Evolutionary conservation across 2,113 vertebrate species (phyloP).

Genomic region (Mixornis gularis): DNA sequence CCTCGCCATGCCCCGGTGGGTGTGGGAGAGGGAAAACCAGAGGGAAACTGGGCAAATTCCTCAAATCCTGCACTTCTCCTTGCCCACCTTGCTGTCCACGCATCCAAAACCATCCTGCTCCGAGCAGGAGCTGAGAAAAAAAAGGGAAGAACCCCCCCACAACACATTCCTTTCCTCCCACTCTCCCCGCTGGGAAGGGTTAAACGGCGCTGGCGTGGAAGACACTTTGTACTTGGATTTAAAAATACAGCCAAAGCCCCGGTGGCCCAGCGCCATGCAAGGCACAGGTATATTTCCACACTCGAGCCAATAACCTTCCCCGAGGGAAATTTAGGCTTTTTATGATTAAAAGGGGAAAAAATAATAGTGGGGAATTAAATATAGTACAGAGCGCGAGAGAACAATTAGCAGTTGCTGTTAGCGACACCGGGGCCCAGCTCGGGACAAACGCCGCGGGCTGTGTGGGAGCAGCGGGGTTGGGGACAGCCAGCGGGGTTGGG

Average conservation of each 20-base stretch:
- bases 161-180: neutral
- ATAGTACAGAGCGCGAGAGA: conserved; percentile 42
- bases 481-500: neutral
- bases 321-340: conserved; percentile 65
- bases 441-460: neutral
- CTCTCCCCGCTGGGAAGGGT: neutral
- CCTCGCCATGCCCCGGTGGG: rapidly evolving
- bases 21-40: neutral
- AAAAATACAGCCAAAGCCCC: conserved; percentile 59
- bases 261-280: neutral
- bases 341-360: conserved; percentile 69
- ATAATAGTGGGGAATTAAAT: conserved; percentile 62
- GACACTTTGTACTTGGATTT: conserved; percentile 61
- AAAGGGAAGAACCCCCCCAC: neutral
- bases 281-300: conserved; percentile 60
- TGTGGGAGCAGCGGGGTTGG: neutral
- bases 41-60: neutral
- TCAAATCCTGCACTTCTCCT: neutral
- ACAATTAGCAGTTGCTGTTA: conserved; percentile 56
- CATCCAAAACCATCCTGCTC: neutral
- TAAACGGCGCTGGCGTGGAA: neutral
- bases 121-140: rapidly evolving
- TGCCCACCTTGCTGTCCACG: rapidly evolving
- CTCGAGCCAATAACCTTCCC: conserved; percentile 61
- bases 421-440: neutral